phyloP scores from a whole-genome alignment of 2,888 invertebrate species.

The Drosophila dives region DNA sequence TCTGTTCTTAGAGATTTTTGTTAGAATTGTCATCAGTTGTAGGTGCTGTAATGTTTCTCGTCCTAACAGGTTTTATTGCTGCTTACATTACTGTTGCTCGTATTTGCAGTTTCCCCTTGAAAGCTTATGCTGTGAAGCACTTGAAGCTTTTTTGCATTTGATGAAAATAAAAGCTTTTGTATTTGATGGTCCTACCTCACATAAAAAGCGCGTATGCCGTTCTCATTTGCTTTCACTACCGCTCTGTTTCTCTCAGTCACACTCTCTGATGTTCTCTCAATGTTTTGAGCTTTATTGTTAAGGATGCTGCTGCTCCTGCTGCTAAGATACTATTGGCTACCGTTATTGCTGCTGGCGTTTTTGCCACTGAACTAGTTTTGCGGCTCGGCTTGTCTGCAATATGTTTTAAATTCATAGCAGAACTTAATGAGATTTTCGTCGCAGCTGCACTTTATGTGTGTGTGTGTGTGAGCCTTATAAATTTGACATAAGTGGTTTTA shows the following conservation, averaged over 20 bases:
- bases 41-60: neutral
- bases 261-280: slow-evolving; percentile 1
- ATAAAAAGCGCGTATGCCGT: slow-evolving; percentile 44
- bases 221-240: slow-evolving; percentile 5
- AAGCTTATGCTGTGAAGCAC: slow-evolving; percentile 18
- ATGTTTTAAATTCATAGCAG: slow-evolving; percentile 79
- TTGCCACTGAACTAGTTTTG: slow-evolving; percentile 68
- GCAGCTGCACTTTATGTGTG: slow-evolving; percentile 27
- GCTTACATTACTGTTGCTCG: neutral
- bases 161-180: slow-evolving; percentile 26
- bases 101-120: neutral
- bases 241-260: neutral
- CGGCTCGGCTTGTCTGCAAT: slow-evolving; percentile 57
- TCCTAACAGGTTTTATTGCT: neutral
- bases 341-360: slow-evolving; percentile 32
- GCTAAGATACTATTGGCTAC: slow-evolving; percentile 63
- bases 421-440: slow-evolving; percentile 73
- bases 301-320: slow-evolving; percentile 52
- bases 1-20: neutral
- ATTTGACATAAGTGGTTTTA: slow-evolving; percentile 66
- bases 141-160: slow-evolving; percentile 14
- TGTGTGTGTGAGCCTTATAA: slow-evolving; percentile 32
- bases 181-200: slow-evolving; percentile 68
- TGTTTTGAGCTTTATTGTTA: slow-evolving; percentile 33
- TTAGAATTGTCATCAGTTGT: neutral